Base-by-base conservation (phyloP, 2,797 vertebrate species). In the Nannoperca australis region DNA sequence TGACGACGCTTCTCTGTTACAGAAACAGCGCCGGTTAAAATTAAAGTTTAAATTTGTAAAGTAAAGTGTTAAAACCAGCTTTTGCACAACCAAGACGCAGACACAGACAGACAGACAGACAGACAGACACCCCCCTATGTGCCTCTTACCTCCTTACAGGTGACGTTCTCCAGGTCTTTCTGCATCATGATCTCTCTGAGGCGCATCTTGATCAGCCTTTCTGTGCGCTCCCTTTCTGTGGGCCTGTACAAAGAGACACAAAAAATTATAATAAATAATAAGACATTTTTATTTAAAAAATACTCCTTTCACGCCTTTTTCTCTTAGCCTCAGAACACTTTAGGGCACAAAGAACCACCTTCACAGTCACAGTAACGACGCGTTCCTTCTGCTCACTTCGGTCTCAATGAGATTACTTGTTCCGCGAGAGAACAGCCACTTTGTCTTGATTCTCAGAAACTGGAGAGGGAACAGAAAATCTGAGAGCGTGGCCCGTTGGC, bases 171-270 rank as follows among this genome's bases (percentile, higher is more conserved):
- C 94, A 99, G 93, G 93, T 99, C 98, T 49, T 97, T 98, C 93
- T 99, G 98, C 97, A 99, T 99, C 98, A 99, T 99, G 74, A 99
- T 99, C 92, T 99, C 98, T 69, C 98, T 89, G 88, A 99, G 95
- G 11, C 97, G 96, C 40, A 94, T 96, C 92, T 97, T 99, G 88
- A 99, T 98, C 11, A 99, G 93, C 27, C 97, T 94, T 72, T 99
- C 98, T 0, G 97, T 99, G 63, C 97, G 95, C 40, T 98, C 98
- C 34, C 97, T 95, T 91, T 99, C 97, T 13, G 98, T 99, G 44
- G 98, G 98, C 90, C 98, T 99, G 92, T 4, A 32, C 7, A 85
- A 13, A 82, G 20, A 83, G 13, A 83, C 10, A 91, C 65, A 82
- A n/a, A n/a, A n/a, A n/a, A n/a, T n/a, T n/a, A n/a, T n/a, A n/a